Evolutionary conservation across 2,797 vertebrate species (phyloP).

Genomic region (Naso thynnoides): DNA sequence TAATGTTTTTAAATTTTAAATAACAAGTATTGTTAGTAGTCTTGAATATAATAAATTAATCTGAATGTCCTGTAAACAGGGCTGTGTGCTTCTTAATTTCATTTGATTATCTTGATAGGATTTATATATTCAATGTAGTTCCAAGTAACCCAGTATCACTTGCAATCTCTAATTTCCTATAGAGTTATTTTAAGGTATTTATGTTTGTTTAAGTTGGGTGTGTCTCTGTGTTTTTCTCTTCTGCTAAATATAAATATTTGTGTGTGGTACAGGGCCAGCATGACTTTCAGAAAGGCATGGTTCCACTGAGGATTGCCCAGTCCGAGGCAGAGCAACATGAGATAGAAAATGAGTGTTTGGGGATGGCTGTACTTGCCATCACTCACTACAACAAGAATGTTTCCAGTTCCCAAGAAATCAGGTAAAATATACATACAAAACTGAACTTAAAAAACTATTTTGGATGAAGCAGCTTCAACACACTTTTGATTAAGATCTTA

Average conservation of each 20-base stretch:
- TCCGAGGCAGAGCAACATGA: constrained; percentile 91
- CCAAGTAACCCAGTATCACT: too few relatives aligned
- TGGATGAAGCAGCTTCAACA: background rate
- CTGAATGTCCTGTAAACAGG: background rate
- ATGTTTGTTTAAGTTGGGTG: background rate
- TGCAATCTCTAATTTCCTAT: too few relatives aligned
- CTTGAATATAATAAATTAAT: background rate
- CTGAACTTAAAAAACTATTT: background rate
- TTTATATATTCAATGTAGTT: too few relatives aligned
- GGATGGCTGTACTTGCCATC: constrained; percentile 98
- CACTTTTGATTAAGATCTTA: constrained; percentile 9
- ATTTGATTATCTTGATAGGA: background rate
- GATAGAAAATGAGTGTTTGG: constrained; percentile 97
- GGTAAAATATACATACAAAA: constrained; percentile 77
- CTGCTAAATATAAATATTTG: constrained; percentile 9
- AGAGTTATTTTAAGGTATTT: background rate
- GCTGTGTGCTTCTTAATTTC: background rate
- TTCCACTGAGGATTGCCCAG: constrained; percentile 87
- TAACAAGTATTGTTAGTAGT: background rate
- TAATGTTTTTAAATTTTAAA: background rate
- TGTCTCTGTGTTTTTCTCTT: constrained; percentile 3
- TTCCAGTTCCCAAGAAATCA: constrained; percentile 88
- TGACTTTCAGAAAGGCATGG: constrained; percentile 92
- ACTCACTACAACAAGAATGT: constrained; percentile 87
- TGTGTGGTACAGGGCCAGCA: constrained; percentile 89